These are phyloP conservation scores for Syrista parreyssii DNA, from an alignment of 2,888 invertebrate species.

Conservation along the genomic window DNA sequence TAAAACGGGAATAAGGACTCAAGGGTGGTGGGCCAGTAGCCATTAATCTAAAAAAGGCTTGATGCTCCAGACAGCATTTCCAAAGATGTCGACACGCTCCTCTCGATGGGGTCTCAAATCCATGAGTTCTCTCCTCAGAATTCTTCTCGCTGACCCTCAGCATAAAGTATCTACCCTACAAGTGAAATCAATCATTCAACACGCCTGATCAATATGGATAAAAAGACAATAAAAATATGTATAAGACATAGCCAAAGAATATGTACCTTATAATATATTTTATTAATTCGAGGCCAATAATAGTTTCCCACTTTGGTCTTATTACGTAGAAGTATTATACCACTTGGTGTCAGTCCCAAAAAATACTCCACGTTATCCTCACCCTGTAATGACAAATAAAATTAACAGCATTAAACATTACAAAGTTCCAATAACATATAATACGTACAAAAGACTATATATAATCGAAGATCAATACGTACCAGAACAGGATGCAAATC, in stretches of 20 bases:
- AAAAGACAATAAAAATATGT: neutral
- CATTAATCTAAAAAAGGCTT: conserved; percentile 90
- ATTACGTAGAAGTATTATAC: conserved; percentile 92
- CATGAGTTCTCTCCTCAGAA: conserved; percentile 96
- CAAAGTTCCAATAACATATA: neutral
- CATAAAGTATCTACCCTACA: conserved; percentile 91
- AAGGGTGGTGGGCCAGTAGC: conserved; percentile 70
- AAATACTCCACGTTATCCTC: conserved; percentile 98
- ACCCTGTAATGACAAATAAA: conserved; percentile 72
- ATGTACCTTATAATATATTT: conserved; percentile 88
- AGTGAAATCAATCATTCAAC: neutral
- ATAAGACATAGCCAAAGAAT: neutral
- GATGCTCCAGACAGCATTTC: conserved; percentile 96
- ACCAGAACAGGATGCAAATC: conserved; percentile 97
- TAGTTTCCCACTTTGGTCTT: conserved; percentile 97
- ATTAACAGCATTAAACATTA: conserved; percentile 10
- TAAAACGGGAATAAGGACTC: conserved; percentile 63
- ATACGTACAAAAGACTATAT: conserved; percentile 3
- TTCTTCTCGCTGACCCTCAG: conserved; percentile 95
- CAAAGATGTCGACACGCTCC: conserved; percentile 95
- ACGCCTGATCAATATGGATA: neutral
- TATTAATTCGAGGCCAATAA: conserved; percentile 97
- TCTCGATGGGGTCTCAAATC: conserved; percentile 92
- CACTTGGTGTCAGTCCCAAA: conserved; percentile 94
- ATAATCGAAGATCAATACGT: conserved; percentile 60